Evolutionary conservation across 2,888 invertebrate genomes (phyloP).

Genomic region (Cryptosula pallasiana): DNA sequence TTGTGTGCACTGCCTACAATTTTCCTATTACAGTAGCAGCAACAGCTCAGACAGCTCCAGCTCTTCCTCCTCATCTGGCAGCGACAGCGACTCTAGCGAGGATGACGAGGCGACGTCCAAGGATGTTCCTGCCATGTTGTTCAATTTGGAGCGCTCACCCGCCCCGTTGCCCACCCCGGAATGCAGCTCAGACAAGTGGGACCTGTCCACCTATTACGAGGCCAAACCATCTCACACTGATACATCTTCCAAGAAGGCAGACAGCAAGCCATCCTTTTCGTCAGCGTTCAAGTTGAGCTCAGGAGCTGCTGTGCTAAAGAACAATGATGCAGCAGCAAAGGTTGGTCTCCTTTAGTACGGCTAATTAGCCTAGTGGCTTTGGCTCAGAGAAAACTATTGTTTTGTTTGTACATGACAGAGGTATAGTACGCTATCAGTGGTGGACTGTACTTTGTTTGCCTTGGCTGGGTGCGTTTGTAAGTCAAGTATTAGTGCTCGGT

Average conservation of each 20-base stretch:
- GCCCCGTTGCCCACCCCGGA: not conserved
- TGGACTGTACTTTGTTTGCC: no score
- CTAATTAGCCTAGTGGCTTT: no score
- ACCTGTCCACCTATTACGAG: not conserved
- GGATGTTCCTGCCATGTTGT: not conserved
- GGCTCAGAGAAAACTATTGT: no score
- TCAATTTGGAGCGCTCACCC: not conserved
- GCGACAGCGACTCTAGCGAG: not conserved
- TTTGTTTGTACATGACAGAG: no score
- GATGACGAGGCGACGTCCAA: not conserved
- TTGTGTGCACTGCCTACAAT: not conserved
- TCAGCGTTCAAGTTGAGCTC: no score
- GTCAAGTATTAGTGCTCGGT: no score
- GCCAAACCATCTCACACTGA: not conserved
- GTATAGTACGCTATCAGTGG: no score
- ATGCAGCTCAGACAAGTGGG: not conserved
- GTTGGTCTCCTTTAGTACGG: no score
- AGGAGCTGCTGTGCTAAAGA: no score
- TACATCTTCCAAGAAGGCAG: not conserved
- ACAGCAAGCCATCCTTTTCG: not conserved
- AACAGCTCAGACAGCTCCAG: slow-evolving; percentile 11
- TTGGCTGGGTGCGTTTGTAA: no score
- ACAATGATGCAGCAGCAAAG: no score
- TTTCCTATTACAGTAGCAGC: not conserved
- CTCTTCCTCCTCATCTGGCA: not conserved